A percentile compares a stretch with the other conserved stretches of the same genome.
These are phyloP conservation scores for Hirtodrosophila confusa DNA, from an alignment of 2,888 invertebrate genomes.

Conservation along the genomic window DNA sequence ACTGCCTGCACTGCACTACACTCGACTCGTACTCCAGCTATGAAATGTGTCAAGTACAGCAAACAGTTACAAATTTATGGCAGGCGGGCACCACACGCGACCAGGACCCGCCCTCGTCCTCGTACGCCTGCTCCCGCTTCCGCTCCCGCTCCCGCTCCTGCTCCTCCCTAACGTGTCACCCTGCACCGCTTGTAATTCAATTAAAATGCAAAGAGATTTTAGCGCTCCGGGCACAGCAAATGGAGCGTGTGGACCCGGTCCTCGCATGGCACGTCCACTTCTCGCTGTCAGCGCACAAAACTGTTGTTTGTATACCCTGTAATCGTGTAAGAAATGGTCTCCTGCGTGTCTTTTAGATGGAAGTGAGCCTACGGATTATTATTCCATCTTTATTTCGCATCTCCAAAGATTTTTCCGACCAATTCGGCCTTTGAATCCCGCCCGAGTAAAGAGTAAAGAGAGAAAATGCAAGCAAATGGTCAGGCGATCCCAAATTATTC, in stretches of 20 bases:
- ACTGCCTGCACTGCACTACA: constrained; percentile 25
- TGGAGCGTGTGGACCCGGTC: constrained; percentile 48
- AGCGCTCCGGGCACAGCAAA: constrained; percentile 59
- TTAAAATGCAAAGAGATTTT: constrained; percentile 68
- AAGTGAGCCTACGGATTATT: too few species aligned
- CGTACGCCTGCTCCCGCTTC: neutral
- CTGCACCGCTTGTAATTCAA: constrained; percentile 64
- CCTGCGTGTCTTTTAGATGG: too few species aligned
- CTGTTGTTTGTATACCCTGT: constrained; percentile 26
- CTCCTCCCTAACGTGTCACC: constrained; percentile 19
- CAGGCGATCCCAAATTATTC: too few species aligned
- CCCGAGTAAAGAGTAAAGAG: too few species aligned
- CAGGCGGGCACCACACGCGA: constrained; percentile 58
- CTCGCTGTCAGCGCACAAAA: constrained; percentile 37
- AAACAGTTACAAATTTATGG: constrained; percentile 76
- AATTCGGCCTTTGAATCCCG: too few species aligned
- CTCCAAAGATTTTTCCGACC: too few species aligned
- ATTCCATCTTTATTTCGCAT: too few species aligned
- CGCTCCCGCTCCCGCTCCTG: neutral
- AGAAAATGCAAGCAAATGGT: too few species aligned
- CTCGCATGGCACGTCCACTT: constrained; percentile 23
- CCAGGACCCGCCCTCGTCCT: constrained; percentile 28
- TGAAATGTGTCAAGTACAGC: constrained; percentile 77
- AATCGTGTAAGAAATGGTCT: too few species aligned
- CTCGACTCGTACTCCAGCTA: constrained; percentile 45